Evolutionary conservation across 2,797 vertebrate species (phyloP).

Genomic region (Sciaenops ocellatus): DNA sequence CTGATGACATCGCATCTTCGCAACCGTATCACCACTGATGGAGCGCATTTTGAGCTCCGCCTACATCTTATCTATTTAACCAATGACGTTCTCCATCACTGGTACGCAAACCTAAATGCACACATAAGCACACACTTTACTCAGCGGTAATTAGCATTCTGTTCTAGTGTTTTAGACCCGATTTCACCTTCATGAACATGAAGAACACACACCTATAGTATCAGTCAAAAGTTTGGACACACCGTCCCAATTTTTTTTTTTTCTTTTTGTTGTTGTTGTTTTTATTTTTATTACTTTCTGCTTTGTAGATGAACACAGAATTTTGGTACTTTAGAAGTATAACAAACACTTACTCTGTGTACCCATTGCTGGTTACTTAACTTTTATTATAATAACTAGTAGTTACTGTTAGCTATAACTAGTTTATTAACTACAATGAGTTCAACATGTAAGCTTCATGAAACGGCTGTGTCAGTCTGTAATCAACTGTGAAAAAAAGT

Average conservation of each 20-base stretch:
- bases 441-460: too few species aligned
- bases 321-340: neutral
- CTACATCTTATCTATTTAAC: constrained; percentile 98
- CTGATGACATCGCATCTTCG: constrained; percentile 96
- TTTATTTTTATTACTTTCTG: too few species aligned
- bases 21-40: constrained; percentile 92
- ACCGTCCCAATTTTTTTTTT: too few species aligned
- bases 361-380: neutral
- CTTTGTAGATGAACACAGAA: too few species aligned
- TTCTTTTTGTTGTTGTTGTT: too few species aligned
- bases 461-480: too few species aligned
- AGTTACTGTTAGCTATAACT: neutral
- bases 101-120: constrained; percentile 79
- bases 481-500: neutral
- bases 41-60: constrained; percentile 94
- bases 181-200: neutral
- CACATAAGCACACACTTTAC: neutral
- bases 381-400: too few species aligned
- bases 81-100: constrained; percentile 97
- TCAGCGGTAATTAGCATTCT: neutral
- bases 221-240: too few species aligned
- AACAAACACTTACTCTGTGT: neutral
- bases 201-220: too few species aligned
- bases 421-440: too few species aligned
- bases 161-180: neutral